Base-by-base conservation (phyloP, 2,888 invertebrate genomes). In the Arrhopalites spinosus region DNA sequence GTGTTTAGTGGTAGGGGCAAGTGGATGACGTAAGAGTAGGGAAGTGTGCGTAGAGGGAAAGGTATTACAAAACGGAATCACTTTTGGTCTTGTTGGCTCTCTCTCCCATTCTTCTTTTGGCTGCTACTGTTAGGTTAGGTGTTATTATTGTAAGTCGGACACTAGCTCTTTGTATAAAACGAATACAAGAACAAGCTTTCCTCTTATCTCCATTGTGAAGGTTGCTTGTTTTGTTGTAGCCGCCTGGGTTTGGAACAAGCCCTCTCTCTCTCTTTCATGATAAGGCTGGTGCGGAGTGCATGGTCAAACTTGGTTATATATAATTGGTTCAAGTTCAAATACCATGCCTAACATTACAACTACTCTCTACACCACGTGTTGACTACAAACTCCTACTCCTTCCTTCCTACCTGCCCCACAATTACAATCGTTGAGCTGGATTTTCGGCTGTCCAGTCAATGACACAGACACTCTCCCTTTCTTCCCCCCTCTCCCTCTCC, bases 241-340 rank as follows among this genome's bases (percentile, higher is more conserved):
- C 13, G 17, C 29, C 66, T 56, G 20, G 3, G 20, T 56, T 2
- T 56, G 5, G n/a, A 5, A 20, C 5, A 20, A 5, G 3, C 56
- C 23, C 56, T 66, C 67, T 36, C 25, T 68, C 68, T 25, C 23
- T 50, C 47, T 30, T 29, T 67, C 68, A 30, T 43, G 36, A 36
- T 36, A 36, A 36, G 36, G 36, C 36, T 36, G 36, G 36, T 36
- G 11, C 29, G 56, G 56, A 67, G 30, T 59, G 61, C 72, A 72
- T 72, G 72, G 72, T 72, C 72, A 72, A 72, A 72, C 72, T 72
- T 72, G 72, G 63, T 72, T 72, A 47, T 72, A 61, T 64, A 47
- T 47, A 74, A 74, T 68, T 74, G 67, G 74, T 74, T 74, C 74
- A 74, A 74, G 74, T 74, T 74, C 74, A 74, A 45, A 56, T 63